These are phyloP conservation scores for Sandelia bainsii DNA, from an alignment of 2,797 vertebrate species.

Conservation along the genomic window DNA sequence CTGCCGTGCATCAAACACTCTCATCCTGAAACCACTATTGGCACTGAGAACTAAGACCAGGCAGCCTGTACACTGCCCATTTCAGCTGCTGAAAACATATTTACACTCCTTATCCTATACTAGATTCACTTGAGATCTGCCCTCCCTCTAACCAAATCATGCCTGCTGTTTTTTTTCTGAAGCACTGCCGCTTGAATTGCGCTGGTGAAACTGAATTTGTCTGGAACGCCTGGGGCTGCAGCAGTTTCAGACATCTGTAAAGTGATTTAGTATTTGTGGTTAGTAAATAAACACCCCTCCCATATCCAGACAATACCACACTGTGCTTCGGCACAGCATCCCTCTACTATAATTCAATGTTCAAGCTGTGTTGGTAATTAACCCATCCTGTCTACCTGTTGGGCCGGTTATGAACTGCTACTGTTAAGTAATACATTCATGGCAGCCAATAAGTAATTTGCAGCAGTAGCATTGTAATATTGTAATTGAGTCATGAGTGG, in stretches of 20 bases:
- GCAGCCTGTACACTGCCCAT: constrained; percentile 26
- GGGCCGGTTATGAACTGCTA: constrained; percentile 72
- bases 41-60: neutral
- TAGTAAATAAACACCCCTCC: constrained; percentile 68
- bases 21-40: constrained; percentile 21
- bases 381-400: constrained; percentile 77
- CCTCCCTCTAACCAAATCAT: constrained; percentile 29
- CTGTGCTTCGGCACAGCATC: constrained; percentile 61
- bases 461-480: constrained; percentile 75
- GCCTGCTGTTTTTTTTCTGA: constrained; percentile 44
- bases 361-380: constrained; percentile 71
- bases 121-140: constrained; percentile 46
- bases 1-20: constrained; percentile 25
- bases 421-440: constrained; percentile 82
- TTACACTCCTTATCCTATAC: constrained; percentile 28
- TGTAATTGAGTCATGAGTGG: constrained; percentile 80
- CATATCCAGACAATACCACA: constrained; percentile 62
- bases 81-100: constrained; percentile 44
- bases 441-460: constrained; percentile 79
- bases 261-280: constrained; percentile 64
- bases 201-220: constrained; percentile 45
- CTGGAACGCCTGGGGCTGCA: constrained; percentile 52
- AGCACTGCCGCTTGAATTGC: constrained; percentile 32
- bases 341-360: constrained; percentile 65
- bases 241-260: constrained; percentile 67